Conservation (phyloP, 1,140 invertebrate species). For the Elysia chlorotica region DNA sequence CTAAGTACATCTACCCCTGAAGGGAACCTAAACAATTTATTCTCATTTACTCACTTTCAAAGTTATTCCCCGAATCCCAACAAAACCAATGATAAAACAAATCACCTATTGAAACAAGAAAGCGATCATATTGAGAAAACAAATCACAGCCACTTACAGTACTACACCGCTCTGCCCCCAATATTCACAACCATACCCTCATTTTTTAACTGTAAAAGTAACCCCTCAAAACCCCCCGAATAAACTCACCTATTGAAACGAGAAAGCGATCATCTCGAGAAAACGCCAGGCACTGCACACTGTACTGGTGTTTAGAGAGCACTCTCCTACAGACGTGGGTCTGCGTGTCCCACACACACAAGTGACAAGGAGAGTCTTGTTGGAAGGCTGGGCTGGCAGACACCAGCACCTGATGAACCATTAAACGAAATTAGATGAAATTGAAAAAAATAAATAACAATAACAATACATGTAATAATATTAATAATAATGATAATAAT, state of each 20-base stretch:
- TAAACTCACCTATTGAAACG: conserved; percentile 52
- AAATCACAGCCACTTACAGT: too few species aligned
- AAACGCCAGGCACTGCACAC: conserved; percentile 53
- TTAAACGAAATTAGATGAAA: background rate
- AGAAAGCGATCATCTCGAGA: conserved; percentile 59
- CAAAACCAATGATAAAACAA: too few species aligned
- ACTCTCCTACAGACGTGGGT: conserved; percentile 45
- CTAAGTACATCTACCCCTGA: too few species aligned
- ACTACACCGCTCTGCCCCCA: too few species aligned
- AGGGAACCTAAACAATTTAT: too few species aligned
- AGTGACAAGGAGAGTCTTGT: conserved; percentile 45
- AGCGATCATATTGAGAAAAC: too few species aligned
- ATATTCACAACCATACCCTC: too few species aligned
- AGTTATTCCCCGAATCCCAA: too few species aligned
- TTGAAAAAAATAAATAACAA: background rate
- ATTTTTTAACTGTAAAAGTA: too few species aligned
- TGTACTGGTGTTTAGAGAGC: conserved; percentile 48
- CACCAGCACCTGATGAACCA: conserved; percentile 44
- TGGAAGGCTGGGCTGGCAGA: conserved; percentile 53
- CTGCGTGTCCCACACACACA: conserved; percentile 56
- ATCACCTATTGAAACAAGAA: conserved; percentile 57
- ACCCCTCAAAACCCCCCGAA: too few species aligned
- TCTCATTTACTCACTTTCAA: too few species aligned
- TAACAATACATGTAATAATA: background rate
- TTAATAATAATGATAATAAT: background rate